Conservation (phyloP, 2,888 invertebrate genomes). For the Spodoptera picta region DNA sequence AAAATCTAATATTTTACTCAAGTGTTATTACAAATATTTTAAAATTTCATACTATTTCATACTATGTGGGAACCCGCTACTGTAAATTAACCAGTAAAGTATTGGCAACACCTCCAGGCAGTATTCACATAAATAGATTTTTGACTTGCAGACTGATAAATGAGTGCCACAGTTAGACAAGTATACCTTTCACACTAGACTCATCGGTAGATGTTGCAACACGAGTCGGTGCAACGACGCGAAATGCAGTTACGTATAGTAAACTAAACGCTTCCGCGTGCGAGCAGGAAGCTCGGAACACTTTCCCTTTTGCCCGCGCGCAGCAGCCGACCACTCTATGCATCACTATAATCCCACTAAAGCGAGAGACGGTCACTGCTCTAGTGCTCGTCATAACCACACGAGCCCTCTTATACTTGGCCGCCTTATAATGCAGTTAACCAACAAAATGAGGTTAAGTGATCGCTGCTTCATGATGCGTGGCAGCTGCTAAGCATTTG, state of each 20-base stretch:
- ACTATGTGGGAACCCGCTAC: not conserved
- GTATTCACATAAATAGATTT: slow-evolving; percentile 25
- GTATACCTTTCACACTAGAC: slow-evolving; percentile 45
- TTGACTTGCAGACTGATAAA: slow-evolving; percentile 40
- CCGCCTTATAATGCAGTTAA: slow-evolving; percentile 81
- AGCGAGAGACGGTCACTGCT: slow-evolving; percentile 53
- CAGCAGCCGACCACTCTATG: slow-evolving; percentile 84
- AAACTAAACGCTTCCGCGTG: slow-evolving; percentile 84
- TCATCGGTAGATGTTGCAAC: slow-evolving; percentile 59
- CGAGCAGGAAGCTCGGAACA: slow-evolving; percentile 84
- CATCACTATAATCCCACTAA: slow-evolving; percentile 77
- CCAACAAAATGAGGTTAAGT: slow-evolving; percentile 84
- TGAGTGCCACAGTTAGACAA: slow-evolving; percentile 25
- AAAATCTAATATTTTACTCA: no score
- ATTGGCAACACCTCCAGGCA: slow-evolving; percentile 8
- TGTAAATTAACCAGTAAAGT: not conserved
- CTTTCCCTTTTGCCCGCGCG: slow-evolving; percentile 88
- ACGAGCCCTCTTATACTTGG: slow-evolving; percentile 59
- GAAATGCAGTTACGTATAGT: slow-evolving; percentile 80
- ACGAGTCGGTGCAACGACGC: slow-evolving; percentile 58
- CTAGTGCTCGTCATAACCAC: slow-evolving; percentile 39
- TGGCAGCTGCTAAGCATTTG: slow-evolving; percentile 79
- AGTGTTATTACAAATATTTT: no score
- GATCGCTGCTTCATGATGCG: slow-evolving; percentile 76
- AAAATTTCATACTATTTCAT: no score